A percentile compares a stretch with the other conserved stretches of the same genome.
Evolutionary conservation across 2,113 vertebrate genomes (phyloP).

Genomic region (Tretioscincus oriximinensis): DNA sequence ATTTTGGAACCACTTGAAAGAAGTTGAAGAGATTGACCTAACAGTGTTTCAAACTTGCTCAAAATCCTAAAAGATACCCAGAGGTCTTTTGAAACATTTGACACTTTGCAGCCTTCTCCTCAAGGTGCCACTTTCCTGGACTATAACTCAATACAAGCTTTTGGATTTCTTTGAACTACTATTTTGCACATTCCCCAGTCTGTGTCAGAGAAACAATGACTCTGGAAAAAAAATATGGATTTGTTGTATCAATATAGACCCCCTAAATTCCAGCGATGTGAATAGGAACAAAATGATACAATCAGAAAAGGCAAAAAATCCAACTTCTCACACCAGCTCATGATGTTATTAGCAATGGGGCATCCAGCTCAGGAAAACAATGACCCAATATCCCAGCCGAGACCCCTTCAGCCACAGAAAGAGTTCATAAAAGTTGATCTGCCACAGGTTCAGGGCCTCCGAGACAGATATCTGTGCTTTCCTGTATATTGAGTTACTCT

Average conservation of each 20-base stretch:
- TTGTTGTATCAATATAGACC: slow-evolving; percentile 30
- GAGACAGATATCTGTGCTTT: slow-evolving; percentile 78
- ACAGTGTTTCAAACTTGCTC: slow-evolving; percentile 5
- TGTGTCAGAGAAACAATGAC: slow-evolving; percentile 9
- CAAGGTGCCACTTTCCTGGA: not conserved
- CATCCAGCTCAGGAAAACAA: slow-evolving; percentile 67
- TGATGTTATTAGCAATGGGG: slow-evolving; percentile 56
- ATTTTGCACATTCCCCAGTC: slow-evolving; percentile 4
- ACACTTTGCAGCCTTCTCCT: too few species aligned
- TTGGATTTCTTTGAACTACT: not conserved
- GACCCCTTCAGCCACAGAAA: slow-evolving; percentile 79
- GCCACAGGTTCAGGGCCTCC: slow-evolving; percentile 81
- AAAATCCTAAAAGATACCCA: not conserved
- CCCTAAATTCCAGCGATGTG: slow-evolving; percentile 27
- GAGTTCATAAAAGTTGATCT: slow-evolving; percentile 83
- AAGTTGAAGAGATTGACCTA: slow-evolving; percentile 32
- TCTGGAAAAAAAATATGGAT: slow-evolving; percentile 34
- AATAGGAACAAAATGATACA: slow-evolving; percentile 27
- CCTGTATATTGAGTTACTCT: slow-evolving; percentile 69
- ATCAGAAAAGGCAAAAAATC: slow-evolving; percentile 28
- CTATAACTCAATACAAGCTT: slow-evolving; percentile 14
- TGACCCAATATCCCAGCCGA: slow-evolving; percentile 74
- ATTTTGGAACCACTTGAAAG: slow-evolving; percentile 11
- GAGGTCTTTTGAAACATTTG: not conserved
- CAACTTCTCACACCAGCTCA: slow-evolving; percentile 34